Percentiles rank a stretch among this genome's conserved stretches.
phyloP scores from a whole-genome alignment of 2,113 vertebrate genomes.

The Platichthys stellatus region DNA sequence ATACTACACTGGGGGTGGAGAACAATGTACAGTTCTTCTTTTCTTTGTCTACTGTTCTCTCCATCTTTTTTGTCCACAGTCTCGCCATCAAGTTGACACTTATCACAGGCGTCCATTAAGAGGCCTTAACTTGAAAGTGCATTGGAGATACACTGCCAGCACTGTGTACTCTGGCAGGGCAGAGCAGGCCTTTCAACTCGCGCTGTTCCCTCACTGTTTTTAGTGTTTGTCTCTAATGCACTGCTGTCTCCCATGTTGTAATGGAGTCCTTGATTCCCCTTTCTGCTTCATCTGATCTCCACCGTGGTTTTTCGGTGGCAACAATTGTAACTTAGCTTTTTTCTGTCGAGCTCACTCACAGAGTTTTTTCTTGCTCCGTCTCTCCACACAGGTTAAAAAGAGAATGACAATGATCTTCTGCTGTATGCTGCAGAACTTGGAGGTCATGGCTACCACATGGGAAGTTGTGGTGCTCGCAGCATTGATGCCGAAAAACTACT shows the following conservation, averaged over 20 bases:
- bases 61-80: conserved; percentile 6
- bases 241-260: conserved; percentile 25
- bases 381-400: neutral
- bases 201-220: conserved; percentile 7
- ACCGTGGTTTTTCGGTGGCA: conserved; percentile 30
- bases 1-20: neutral
- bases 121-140: conserved; percentile 16
- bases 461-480: neutral
- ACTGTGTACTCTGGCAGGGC: conserved; percentile 16
- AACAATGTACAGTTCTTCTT: conserved; percentile 11
- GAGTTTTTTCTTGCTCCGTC: neutral
- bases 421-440: neutral
- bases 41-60: conserved; percentile 25
- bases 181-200: conserved; percentile 28
- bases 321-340: conserved; percentile 15
- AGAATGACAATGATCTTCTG: neutral
- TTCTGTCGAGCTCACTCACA: neutral
- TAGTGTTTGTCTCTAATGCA: conserved; percentile 31
- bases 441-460: neutral
- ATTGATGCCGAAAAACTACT: neutral
- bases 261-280: conserved; percentile 25
- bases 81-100: conserved; percentile 29
- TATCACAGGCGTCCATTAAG: conserved; percentile 44
- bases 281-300: conserved; percentile 14
- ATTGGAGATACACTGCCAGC: conserved; percentile 1